A percentile compares a stretch with the other conserved stretches of the same genome.
These are phyloP conservation scores for Triplophysa yarkandensis DNA, from an alignment of 2,797 vertebrate genomes.

Conservation along the genomic window DNA sequence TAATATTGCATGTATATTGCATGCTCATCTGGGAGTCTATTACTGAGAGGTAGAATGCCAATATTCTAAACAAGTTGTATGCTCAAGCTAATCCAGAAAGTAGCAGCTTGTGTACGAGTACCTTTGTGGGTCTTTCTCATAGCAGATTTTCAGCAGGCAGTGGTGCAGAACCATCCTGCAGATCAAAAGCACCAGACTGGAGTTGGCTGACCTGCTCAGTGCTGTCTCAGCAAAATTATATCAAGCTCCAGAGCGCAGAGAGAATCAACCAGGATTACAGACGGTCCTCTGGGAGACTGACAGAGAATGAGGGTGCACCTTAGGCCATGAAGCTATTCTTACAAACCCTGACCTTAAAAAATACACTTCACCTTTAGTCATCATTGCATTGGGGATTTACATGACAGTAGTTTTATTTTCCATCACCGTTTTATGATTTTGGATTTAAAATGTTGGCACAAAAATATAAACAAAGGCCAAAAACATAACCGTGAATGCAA, in stretches of 20 bases:
- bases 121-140: slow-evolving; percentile 16
- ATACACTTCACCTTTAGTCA: background rate
- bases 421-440: background rate
- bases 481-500: background rate
- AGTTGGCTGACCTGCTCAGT: slow-evolving; percentile 38
- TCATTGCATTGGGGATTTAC: background rate
- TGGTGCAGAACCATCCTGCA: slow-evolving; percentile 69
- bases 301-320: slow-evolving; percentile 1
- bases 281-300: slow-evolving; percentile 12
- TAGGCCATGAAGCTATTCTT: slow-evolving; percentile 24
- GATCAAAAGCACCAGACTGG: slow-evolving; percentile 43
- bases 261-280: slow-evolving; percentile 41
- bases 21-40: too few species aligned
- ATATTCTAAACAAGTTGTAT: background rate
- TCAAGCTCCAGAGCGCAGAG: slow-evolving; percentile 20
- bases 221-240: slow-evolving; percentile 54
- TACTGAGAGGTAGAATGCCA: too few species aligned
- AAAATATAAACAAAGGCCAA: too few species aligned
- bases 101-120: slow-evolving; percentile 5
- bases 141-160: slow-evolving; percentile 61
- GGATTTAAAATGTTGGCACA: background rate
- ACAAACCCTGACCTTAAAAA: slow-evolving; percentile 16
- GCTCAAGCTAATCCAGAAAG: background rate
- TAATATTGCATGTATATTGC: too few species aligned
- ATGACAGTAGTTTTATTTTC: background rate